Evolutionary conservation across 2,888 invertebrate species (phyloP), one percentile per base, ranked within the genome.

Genomic region (Polydrusus pterygomalis): DNA sequence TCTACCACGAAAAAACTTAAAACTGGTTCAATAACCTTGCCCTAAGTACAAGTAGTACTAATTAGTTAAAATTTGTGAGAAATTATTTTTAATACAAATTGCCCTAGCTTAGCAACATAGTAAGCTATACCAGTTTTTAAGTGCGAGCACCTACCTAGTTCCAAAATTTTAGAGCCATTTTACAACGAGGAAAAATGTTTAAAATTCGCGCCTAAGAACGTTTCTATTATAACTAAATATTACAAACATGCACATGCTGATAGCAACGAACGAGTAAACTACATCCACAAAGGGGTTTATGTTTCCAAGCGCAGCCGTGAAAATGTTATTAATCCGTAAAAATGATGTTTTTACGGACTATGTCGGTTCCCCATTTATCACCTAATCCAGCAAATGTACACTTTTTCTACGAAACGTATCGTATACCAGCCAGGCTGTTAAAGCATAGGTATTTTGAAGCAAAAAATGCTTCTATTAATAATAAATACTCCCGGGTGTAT

Each of bases 331-430:
- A 25, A 54, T 30, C 18, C 30, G 1, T 30, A 54, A 25, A 54
- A 54, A 9, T n/a, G 25, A 25, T 47, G n/a, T 7, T 43, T 13
- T 51, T 51, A 51, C 20, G 51, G 47, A 25, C 18, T 25, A 8
- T n/a, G 43, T 9, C 34, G 34, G 34, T 34, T 34, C 34, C 47
- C 15, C 30, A 25, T 30, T 54, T 11, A n/a, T 30, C 1, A 34
- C 30, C 25, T 54, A 54, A 54, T 54, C 54, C 54, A 30, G 54
- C 2, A 54, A 54, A 54, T n/a, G 51, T 51, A 25, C 25, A 25
- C 17, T 49, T 25, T 51, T 51, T 51, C 9, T 11, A 0, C 7
- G 18, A 51, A 20, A 20, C 11, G 25, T 54, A 54, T 54, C 54
- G n/a, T 54, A 11, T 54, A n/a, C 30, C 11, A n/a, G n/a, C 54